Base-by-base conservation (phyloP, 2,888 invertebrate species). In the Andricus quercusramuli region DNA sequence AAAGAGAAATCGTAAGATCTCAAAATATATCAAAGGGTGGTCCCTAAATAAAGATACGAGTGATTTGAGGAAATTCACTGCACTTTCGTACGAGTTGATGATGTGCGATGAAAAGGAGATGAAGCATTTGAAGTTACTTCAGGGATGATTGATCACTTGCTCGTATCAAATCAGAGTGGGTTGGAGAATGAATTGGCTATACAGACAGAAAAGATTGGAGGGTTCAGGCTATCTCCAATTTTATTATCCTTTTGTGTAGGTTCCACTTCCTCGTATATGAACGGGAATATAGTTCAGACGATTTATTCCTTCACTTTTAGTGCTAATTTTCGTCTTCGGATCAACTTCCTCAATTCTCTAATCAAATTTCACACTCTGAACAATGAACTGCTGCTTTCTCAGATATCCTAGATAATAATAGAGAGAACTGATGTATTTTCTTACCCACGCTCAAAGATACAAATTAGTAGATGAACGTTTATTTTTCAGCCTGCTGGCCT, bases 161-260 rank as follows among this genome's bases (percentile, higher is more conserved):
- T 56, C 56, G 56, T 56, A 56, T 56, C 56, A 56, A 56, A 56
- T 56, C 56, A n/a, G n/a, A 56, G 56, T 56, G n/a, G 56, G n/a
- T 56, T 56, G 56, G 56, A 56, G n/a, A 56, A n/a, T 56, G n/a
- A 56, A 56, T 56, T 56, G 56, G n/a, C 56, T 56, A 47, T 47
- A 56, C 9, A n/a, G n/a, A 22, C 8, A 56, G 56, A 11, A n/a
- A n/a, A 56, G n/a, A 56, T 56, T n/a, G 56, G 56, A 56, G 56
- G n/a, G 56, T 56, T 56, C 56, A 56, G 9, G n/a, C 11, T n/a
- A 56, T n/a, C n/a, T 56, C 1, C 56, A n/a, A n/a, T 56, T 9
- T 56, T 56, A 5, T 56, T n/a, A n/a, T n/a, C 56, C 56, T 56
- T 17, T 17, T 47, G 47, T 47, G 47, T 47, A 17, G 17, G 17